These are phyloP conservation scores for Palythoa heliodiscus DNA, from an alignment of 92 coral and sea anemone genomes.

Conservation along the genomic window DNA sequence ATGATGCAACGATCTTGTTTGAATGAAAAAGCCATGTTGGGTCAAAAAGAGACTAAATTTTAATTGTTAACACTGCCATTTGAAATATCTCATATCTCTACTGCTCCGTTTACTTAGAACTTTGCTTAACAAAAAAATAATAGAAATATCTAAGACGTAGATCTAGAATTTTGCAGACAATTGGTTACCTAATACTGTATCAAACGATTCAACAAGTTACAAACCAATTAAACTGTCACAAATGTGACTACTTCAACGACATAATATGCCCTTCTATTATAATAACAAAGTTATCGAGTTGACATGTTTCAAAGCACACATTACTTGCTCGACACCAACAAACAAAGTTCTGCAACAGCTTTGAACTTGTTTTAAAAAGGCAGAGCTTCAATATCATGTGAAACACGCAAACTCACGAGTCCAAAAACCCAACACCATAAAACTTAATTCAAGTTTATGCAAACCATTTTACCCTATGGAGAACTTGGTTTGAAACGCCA, in stretches of 20 bases:
- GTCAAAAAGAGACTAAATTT: neutral
- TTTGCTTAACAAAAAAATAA: neutral
- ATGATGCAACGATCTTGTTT: neutral
- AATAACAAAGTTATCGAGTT: conserved; percentile 17
- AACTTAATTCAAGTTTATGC: conserved; percentile 30
- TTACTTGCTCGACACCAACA: neutral
- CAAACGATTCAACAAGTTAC: conserved; percentile 23
- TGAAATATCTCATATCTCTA: neutral
- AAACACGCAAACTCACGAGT: conserved; percentile 19
- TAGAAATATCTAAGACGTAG: neutral
- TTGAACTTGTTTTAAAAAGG: neutral
- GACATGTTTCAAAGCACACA: neutral
- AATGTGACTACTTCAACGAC: conserved; percentile 65
- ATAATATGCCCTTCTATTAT: conserved; percentile 55
- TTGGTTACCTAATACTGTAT: neutral
- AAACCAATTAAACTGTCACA: conserved; percentile 33
- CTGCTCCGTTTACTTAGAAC: neutral
- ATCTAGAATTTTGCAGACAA: neutral
- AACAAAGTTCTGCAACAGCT: neutral
- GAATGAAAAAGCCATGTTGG: conserved; percentile 31
- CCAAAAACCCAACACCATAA: conserved; percentile 5
- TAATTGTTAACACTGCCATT: neutral
- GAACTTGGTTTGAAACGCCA: neutral
- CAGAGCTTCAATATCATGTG: neutral
- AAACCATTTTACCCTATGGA: neutral